Conservation (phyloP, 2,113 vertebrate genomes). For the Bagarius yarrelli region DNA sequence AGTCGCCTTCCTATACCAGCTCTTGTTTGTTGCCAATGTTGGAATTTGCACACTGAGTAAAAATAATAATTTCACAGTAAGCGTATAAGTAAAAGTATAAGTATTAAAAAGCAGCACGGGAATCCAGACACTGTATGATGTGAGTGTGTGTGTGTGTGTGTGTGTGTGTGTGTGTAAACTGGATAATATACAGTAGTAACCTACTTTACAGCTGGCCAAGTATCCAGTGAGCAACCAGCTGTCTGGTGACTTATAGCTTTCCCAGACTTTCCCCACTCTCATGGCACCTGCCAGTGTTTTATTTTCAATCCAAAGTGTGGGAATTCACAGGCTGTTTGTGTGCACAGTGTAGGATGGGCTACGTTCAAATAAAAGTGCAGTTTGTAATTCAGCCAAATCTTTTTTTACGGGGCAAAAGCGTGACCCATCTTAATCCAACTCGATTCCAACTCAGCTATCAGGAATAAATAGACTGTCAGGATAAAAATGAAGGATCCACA, state of each 20-base stretch:
- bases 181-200: neutral
- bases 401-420: neutral
- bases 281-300: neutral
- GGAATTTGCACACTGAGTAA: neutral
- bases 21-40: neutral
- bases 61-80: no score
- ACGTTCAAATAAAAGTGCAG: neutral
- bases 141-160: no score
- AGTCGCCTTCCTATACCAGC: neutral
- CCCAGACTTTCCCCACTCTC: constrained; percentile 7
- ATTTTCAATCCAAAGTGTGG: neutral
- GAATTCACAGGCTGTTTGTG: neutral
- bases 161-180: neutral
- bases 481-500: no score
- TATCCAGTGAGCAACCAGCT: neutral
- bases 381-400: neutral
- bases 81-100: no score
- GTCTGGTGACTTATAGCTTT: neutral
- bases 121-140: neutral
- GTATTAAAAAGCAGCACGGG: neutral
- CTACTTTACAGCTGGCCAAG: neutral
- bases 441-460: no score
- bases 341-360: neutral
- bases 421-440: neutral
- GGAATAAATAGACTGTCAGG: no score